Conservation (phyloP, 2,113 vertebrate species). For the Brachionichthys hirsutus region DNA sequence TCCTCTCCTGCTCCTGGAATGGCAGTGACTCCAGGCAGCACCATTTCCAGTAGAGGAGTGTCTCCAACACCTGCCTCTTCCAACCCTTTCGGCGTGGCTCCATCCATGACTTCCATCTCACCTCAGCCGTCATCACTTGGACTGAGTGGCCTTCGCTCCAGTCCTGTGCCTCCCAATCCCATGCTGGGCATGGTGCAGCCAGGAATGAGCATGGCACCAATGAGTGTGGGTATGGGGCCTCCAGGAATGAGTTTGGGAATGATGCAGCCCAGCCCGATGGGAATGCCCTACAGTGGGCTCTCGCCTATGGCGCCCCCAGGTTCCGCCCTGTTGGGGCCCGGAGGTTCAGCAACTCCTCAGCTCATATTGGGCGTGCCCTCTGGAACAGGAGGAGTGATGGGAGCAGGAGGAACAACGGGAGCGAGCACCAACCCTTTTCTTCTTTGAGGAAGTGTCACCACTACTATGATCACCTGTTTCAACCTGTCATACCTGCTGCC, state of each 20-base stretch:
- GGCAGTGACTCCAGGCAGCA: slow-evolving; percentile 71
- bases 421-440: slow-evolving; percentile 83
- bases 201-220: slow-evolving; percentile 73
- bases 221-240: slow-evolving; percentile 74
- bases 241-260: slow-evolving; percentile 75
- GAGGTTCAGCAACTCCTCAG: slow-evolving; percentile 75
- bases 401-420: slow-evolving; percentile 72
- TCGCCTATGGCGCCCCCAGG: slow-evolving; percentile 76
- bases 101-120: slow-evolving; percentile 72
- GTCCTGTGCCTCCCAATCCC: slow-evolving; percentile 83
- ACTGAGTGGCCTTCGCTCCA: slow-evolving; percentile 85
- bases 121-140: slow-evolving; percentile 82
- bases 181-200: slow-evolving; percentile 79
- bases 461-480: slow-evolving; percentile 45
- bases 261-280: slow-evolving; percentile 81
- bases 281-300: slow-evolving; percentile 79
- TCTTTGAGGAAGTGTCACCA: slow-evolving; percentile 75
- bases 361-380: slow-evolving; percentile 81
- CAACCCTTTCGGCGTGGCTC: slow-evolving; percentile 67
- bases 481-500: slow-evolving; percentile 63
- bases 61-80: slow-evolving; percentile 73
- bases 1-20: slow-evolving; percentile 75
- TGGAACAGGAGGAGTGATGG: slow-evolving; percentile 72
- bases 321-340: slow-evolving; percentile 69
- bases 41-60: slow-evolving; percentile 77